phyloP scores from a whole-genome alignment of 2,113 vertebrate species.

The Myxocyprinus asiaticus region DNA sequence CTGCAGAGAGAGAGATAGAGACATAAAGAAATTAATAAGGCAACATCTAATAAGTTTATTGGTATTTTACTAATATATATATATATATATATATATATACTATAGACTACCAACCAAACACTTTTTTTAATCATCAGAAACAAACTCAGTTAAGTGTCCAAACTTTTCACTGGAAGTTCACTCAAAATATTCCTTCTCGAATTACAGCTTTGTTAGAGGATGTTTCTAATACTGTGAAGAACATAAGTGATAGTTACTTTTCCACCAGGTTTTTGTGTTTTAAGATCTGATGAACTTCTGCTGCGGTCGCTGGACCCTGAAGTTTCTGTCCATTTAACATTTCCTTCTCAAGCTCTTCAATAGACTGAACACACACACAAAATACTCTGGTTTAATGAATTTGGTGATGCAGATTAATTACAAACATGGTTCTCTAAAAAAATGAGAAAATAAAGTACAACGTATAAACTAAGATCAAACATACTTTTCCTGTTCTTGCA shows the following conservation, averaged over 20 bases:
- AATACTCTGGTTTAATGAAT: neutral
- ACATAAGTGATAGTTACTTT: constrained; percentile 77
- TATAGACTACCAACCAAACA: too few species aligned
- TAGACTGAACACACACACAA: constrained; percentile 74
- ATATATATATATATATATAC: too few species aligned
- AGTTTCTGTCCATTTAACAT: constrained; percentile 97
- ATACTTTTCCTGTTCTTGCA: constrained; percentile 88
- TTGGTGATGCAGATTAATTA: neutral
- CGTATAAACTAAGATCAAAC: neutral
- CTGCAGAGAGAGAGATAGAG: constrained; percentile 63
- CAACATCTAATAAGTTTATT: too few species aligned
- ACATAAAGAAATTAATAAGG: too few species aligned
- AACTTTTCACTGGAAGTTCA: too few species aligned
- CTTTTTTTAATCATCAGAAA: too few species aligned
- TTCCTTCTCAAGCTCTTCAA: constrained; percentile 93
- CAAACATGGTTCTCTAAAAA: too few species aligned
- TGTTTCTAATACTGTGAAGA: neutral
- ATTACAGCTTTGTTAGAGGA: too few species aligned
- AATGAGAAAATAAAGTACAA: neutral
- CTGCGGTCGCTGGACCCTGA: constrained; percentile 92
- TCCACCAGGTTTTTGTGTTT: constrained; percentile 83
- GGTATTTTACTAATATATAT: too few species aligned
- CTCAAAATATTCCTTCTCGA: too few species aligned
- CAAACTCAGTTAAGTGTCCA: too few species aligned
- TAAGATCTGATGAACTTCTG: constrained; percentile 86